Percentiles rank a stretch among this genome's conserved stretches.
Evolutionary conservation across 2,888 invertebrate species (phyloP).

Genomic region (Candidula unifasciata): DNA sequence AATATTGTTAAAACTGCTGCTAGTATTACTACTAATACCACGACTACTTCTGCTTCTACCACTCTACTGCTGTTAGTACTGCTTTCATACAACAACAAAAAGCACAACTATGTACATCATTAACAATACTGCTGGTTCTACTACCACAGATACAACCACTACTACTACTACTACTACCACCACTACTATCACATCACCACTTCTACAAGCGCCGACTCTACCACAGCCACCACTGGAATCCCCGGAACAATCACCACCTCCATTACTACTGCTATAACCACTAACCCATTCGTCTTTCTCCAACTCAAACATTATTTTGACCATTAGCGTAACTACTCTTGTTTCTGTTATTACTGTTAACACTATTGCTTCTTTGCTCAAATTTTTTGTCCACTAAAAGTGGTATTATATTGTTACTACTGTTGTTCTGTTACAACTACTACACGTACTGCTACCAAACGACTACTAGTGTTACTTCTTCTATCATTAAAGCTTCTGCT

Average conservation of each 20-base stretch:
- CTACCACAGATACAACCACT: background rate
- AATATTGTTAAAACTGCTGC: background rate
- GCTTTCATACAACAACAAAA: too few relatives aligned
- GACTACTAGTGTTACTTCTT: too few relatives aligned
- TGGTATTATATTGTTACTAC: too few relatives aligned
- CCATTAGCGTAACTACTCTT: background rate
- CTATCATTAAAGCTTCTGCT: too few relatives aligned
- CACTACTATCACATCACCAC: background rate
- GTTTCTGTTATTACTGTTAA: background rate
- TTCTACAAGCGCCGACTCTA: background rate
- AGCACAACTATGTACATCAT: too few relatives aligned
- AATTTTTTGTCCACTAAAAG: too few relatives aligned
- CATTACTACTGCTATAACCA: background rate
- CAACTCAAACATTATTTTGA: background rate
- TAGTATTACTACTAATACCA: background rate
- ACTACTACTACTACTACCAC: background rate
- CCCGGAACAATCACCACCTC: background rate
- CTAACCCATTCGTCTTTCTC: too few relatives aligned
- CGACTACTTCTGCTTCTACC: background rate
- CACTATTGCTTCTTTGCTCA: background rate
- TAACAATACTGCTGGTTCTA: too few relatives aligned
- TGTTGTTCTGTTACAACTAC: too few relatives aligned
- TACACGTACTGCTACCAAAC: too few relatives aligned
- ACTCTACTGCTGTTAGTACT: background rate
- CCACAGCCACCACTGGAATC: background rate